Evolutionary conservation across 1,140 invertebrate species (phyloP), one percentile per base, ranked within the genome.

Genomic region (Neodiprion virginianus): DNA sequence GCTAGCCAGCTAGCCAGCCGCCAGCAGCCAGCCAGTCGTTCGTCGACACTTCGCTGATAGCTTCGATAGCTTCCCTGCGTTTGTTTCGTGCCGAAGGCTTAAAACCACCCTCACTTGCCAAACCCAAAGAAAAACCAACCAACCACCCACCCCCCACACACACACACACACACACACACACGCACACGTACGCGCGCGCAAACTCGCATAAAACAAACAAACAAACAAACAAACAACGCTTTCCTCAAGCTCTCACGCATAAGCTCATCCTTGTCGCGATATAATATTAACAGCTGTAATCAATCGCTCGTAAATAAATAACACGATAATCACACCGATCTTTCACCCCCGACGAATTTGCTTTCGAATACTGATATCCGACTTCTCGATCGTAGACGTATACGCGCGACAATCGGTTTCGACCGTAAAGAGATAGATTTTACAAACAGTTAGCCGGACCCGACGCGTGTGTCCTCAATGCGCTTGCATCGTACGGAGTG

Each of bases 41-140:
- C 53, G 66, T 79, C 75, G 75, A 79, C 75, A 79, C 74, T 75
- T 74, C 74, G 76, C 74, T 75, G 75, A 79, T 77, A 79, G 76
- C 72, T 74, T 76, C 67, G 71, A 78, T 75, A 72, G 74, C 72
- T 77, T 70, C 69, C 67, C 49, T 78, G 48, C 69, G 70, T 74
- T 61, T 61, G 53, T 61, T 61, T 61, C 71, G 72, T 74, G 68
- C 48, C 23, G 61, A 72, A 69, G 71, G 53, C 53, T 61, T 61
- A 40, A 40, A 40, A 40, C 28, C 28, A 3, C 28, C 28, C 28
- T 40, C 2, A 61, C 53, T 61, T 61, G 8, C 53, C 53, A 61
- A 61, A 7, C 28, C 17, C 17, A 21, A 21, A 21, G 28, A 40
- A 40, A 1, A 40, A 40, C 1, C 28, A 40, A 40, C 1, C 28